Base-by-base conservation (phyloP, 2,797 vertebrate species). In the Periophthalmus magnuspinnatus region DNA sequence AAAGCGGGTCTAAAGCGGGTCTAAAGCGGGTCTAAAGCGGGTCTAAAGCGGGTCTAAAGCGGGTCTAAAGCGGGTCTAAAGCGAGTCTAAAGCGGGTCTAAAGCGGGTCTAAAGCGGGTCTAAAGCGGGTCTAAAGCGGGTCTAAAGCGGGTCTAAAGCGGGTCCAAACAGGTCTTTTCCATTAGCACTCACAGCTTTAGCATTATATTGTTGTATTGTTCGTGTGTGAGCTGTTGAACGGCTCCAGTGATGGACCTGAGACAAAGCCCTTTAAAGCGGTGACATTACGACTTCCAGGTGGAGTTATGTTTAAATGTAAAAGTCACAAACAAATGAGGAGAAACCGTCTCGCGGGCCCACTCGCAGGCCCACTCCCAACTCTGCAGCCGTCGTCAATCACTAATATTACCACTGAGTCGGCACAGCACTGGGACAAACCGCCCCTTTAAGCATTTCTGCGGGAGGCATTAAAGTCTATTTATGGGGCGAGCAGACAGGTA, bases 391-490 rank as follows among this genome's bases (percentile, higher is more conserved):
- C 84, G 82, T 92, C 79, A 84, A 87, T 92, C 88, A 92, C 68
- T 73, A 75, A 90, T 89, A 91, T 89, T 89, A 84, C 89, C 79
- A 75, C 58, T 67, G 28, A 74, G 81, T 81, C 80, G 76, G 80
- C 78, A 58, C 85, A 85, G 82, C 79, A 88, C 79, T 85, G 74
- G 81, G 82, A 90, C 85, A 91, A 92, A 91, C 84, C 86, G 88
- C 90, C 87, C 83, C 89, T 90, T 92, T 89, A 90, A 91, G 89
- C 83, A 89, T 89, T 91, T 92, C 90, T 88, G 85, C 59, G 86
- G 89, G 90, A 92, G 80, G 81, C 88, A 88, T 91, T 88, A 89
- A 89, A 89, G 84, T 85, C 79, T 89, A 91, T 92, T 91, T 90
- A 92, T 88, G 87, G 85, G 80, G 88, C 81, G 84, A 66, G 55